Percentiles rank a stretch among this genome's conserved stretches.
phyloP scores from a whole-genome alignment of 2,797 vertebrate species.

The Pseudochirops corinnae region DNA sequence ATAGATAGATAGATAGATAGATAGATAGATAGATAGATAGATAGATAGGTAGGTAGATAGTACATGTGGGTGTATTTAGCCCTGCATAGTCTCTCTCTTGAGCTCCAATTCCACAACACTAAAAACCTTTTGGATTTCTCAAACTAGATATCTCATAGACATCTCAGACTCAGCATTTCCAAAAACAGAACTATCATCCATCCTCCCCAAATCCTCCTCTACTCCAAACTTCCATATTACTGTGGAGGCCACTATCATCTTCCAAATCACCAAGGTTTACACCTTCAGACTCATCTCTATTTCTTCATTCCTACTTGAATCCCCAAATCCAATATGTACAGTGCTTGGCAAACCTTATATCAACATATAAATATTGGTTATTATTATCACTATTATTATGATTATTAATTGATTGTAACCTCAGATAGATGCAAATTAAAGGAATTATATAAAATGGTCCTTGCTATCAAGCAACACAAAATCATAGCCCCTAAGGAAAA shows the following conservation, averaged over 20 bases:
- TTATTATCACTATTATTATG: neutral
- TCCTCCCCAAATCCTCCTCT: neutral
- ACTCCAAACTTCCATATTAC: neutral
- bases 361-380: neutral
- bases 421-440: neutral
- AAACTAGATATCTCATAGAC: neutral
- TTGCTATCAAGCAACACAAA: neutral
- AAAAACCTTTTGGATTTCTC: neutral
- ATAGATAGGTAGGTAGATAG: too few relatives aligned
- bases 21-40: too few relatives aligned
- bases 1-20: too few relatives aligned
- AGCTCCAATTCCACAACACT: neutral
- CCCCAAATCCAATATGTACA: neutral
- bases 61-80: neutral
- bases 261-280: neutral
- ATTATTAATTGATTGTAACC: neutral
- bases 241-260: neutral
- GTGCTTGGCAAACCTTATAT: neutral
- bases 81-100: neutral
- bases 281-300: neutral
- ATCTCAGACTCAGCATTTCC: neutral
- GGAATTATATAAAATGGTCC: neutral
- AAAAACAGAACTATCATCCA: neutral
- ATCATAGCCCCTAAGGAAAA: neutral
- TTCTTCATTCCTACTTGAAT: neutral